These are phyloP conservation scores for Biston betularia DNA, from an alignment of 2,888 invertebrate genomes.

Conservation along the genomic window DNA sequence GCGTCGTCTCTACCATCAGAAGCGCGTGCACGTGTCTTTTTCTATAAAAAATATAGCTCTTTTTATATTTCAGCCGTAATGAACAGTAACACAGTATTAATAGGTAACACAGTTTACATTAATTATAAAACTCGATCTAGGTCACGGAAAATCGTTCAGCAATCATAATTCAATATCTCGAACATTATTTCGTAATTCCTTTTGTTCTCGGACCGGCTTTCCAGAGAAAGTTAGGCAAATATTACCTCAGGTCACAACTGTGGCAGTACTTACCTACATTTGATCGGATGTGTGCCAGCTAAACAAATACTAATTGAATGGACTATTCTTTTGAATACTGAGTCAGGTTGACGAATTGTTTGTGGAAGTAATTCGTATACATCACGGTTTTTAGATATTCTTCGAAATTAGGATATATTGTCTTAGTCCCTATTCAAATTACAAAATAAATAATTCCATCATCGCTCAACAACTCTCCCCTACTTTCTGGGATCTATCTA, in stretches of 20 bases:
- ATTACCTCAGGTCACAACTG: slow-evolving; percentile 48
- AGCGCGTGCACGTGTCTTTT: no score
- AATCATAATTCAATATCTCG: slow-evolving; percentile 27
- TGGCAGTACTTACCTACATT: slow-evolving; percentile 33
- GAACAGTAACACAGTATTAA: no score
- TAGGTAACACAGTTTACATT: no score
- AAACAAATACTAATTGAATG: slow-evolving; percentile 54
- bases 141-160: slow-evolving; percentile 14
- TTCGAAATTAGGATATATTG: no score
- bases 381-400: background rate
- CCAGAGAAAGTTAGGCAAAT: slow-evolving; percentile 50
- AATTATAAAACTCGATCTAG: slow-evolving; percentile 3
- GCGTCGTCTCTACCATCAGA: no score
- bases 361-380: slow-evolving; percentile 6
- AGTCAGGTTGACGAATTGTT: slow-evolving; percentile 29
- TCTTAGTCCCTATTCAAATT: no score
- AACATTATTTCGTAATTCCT: slow-evolving; percentile 18
- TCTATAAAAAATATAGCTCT: no score
- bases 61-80: no score
- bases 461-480: no score
- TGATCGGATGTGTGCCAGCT: slow-evolving; percentile 40
- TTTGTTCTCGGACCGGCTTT: slow-evolving; percentile 24
- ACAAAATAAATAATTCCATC: no score
- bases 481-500: no score
- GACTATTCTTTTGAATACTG: slow-evolving; percentile 41